Evolutionary conservation across 2,113 vertebrate genomes (phyloP), one percentile per base, ranked within the genome.

Genomic region (Prochilodus magdalenae): DNA sequence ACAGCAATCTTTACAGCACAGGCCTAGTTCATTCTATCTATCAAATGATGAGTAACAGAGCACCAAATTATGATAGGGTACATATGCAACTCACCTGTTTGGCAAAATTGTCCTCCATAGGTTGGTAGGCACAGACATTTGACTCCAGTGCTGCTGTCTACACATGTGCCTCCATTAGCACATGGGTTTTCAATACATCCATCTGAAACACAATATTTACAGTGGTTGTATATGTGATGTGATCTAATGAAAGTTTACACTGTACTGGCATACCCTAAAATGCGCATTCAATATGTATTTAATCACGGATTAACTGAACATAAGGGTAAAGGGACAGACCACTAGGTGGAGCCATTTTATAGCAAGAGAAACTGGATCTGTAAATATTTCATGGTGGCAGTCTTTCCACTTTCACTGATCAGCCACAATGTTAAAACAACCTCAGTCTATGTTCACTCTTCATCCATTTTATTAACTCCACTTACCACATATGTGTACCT

Each of bases 121-220:
- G 95, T 95, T 0, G 96, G 95, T 70, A 99, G 90, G 85, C 98
- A 99, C 10, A 97, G 20, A 84, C 97, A 99, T 59, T 83, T 53
- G 10, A 92, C 11, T 0, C 4, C 71, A 66, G 69, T 51, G 0
- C 89, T 91, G 0, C 90, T 93, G 5, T 99, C 97, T 0, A 92
- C 78, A 87, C 98, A 99, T 0, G 97, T 99, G 24, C 97, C 98
- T 83, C 97, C 98, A 1, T 99, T 99, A 80, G 91, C 83, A 88
- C 98, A 99, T 1, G 96, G 96, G 84, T 93, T 97, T 84, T 94
- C 93, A 78, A 95, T 33, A 59, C 97, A 99, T 87, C 89, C 91
- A 91, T 96, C 97, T 97, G 92, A 85, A 83, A 81, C n/a, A 44
- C 30, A 74, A 36, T 67, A 53, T 71, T 33, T 4, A 22, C 5